phyloP scores from a whole-genome alignment of 2,888 invertebrate genomes.

The Saturnia pavonia region DNA sequence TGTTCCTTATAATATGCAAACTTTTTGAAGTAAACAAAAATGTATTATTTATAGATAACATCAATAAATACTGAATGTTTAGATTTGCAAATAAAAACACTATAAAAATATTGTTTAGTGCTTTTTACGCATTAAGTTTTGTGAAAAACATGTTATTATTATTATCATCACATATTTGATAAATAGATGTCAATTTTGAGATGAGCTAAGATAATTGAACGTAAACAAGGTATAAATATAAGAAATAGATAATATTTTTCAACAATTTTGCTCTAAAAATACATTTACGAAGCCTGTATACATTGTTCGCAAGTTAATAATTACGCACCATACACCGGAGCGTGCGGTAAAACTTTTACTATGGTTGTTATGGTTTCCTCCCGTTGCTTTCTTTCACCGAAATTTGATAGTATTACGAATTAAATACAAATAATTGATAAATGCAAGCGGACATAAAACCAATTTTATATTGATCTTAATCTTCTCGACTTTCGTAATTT shows the following conservation, averaged over 20 bases:
- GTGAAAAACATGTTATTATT: slow-evolving; percentile 6
- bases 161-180: neutral
- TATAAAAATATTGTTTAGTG: neutral
- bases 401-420: too few species aligned
- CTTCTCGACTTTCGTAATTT: neutral
- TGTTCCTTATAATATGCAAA: too few species aligned
- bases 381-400: neutral
- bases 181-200: neutral
- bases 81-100: neutral
- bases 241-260: too few species aligned
- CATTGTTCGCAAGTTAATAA: too few species aligned
- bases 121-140: neutral
- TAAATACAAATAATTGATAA: too few species aligned
- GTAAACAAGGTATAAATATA: neutral
- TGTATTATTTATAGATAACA: too few species aligned
- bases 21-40: too few species aligned
- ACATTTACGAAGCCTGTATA: too few species aligned
- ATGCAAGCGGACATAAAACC: neutral
- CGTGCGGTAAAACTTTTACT: too few species aligned
- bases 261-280: too few species aligned
- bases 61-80: neutral
- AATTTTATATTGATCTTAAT: neutral
- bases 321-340: too few species aligned
- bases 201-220: neutral
- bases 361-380: too few species aligned